Conservation (phyloP, 2,113 vertebrate species). For the Cinclus mexicanus region DNA sequence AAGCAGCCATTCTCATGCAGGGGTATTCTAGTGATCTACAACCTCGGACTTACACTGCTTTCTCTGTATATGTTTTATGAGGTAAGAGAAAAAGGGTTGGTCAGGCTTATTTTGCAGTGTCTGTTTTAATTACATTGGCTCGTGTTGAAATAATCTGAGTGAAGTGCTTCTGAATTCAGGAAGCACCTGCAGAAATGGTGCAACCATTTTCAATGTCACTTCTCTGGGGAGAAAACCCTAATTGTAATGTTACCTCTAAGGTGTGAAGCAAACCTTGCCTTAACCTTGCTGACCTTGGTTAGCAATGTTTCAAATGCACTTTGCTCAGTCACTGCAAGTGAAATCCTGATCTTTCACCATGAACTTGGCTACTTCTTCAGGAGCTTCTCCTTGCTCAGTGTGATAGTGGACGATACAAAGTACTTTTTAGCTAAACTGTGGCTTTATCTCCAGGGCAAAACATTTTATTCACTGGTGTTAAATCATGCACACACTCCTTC, state of each 20-base stretch:
- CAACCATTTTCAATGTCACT: background rate
- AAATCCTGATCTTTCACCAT: background rate
- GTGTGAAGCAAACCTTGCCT: background rate
- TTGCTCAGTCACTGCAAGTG: background rate
- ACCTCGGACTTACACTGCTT: conserved; percentile 88
- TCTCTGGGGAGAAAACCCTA: background rate
- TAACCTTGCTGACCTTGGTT: background rate
- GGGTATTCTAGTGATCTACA: conserved; percentile 88
- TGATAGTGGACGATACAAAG: background rate
- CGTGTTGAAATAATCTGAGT: background rate
- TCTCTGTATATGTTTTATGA: conserved; percentile 96
- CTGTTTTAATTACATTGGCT: background rate
- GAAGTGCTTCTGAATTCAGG: background rate
- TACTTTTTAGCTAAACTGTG: background rate
- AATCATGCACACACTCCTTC: background rate
- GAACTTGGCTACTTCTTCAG: background rate
- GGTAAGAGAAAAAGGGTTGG: conserved; percentile 76
- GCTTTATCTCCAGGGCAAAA: background rate
- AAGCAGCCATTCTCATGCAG: conserved; percentile 85
- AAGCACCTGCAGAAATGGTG: background rate
- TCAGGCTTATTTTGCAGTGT: background rate
- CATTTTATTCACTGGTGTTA: background rate
- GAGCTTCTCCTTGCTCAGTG: background rate
- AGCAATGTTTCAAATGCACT: background rate
- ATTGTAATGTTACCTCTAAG: background rate